Evolutionary conservation across 2,888 invertebrate species (phyloP), one percentile per base, ranked within the genome.

Genomic region (Gerris lacustris): DNA sequence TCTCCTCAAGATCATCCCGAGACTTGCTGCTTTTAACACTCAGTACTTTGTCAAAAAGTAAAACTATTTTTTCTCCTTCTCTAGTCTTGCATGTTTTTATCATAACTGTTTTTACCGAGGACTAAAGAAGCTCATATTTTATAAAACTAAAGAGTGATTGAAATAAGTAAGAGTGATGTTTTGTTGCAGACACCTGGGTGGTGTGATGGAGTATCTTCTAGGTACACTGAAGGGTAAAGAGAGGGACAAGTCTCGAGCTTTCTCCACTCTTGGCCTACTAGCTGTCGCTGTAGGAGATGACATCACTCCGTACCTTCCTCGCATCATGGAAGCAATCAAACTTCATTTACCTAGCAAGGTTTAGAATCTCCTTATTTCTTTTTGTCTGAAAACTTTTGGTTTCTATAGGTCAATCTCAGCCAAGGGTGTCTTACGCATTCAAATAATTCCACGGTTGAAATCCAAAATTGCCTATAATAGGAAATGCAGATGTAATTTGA

Each of bases 21-120:
- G 96, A 75, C 82, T 97, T 69, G 96, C 96, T 6, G 94, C 96
- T n/a, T 96, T 97, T 78, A 90, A 94, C 79, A 89, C 88, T 72
- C 87, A 88, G 6, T 85, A 86, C 71, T 97, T 96, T 79, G 86
- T 90, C 0, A 84, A 85, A 71, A 87, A 88, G 82, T 82, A 74
- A 77, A 79, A 31, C 31, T 31, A n/a, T 31, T 31, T 2, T 31
- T 31, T 77, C 63, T 66, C 11, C 68, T 2, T 18, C 55, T 44
- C 5, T 6, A 6, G 2, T 44, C 63, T 17, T 4, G 11, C 62
- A 62, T 62, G 62, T 62, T n/a, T 2, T 62, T 62, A 62, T 31
- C 31, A 31, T 31, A 31, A 31, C 31, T 31, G 31, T 31, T 31
- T 31, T 31, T 2, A 31, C 31, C 31, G 4, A 31, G 31, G 31